Evolutionary conservation across 2,113 vertebrate species (phyloP), one percentile per base, ranked within the genome.

Genomic region (Synchiropus splendidus): DNA sequence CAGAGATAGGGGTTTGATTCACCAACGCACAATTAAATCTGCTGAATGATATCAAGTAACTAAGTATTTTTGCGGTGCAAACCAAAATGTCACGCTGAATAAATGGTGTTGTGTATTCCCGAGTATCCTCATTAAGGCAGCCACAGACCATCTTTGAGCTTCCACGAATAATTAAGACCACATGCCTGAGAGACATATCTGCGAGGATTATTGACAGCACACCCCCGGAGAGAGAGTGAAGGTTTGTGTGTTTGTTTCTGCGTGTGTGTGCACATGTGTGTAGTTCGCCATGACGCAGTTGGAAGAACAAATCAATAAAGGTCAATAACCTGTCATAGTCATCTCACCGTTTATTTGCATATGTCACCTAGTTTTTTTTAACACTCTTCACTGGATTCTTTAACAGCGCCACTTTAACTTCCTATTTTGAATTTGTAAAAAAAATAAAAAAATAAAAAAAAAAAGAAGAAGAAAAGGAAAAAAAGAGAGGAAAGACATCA

Each of bases 131-230:
- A 69, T 75, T 70, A 67, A 61, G 59, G 31, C 40, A 2, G 15
- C 12, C 16, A 45, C 39, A 52, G 67, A 21, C 58, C 63, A 36
- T 34, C 51, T 39, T 16, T 53, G 60, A 47, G n/a, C 47, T 42
- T 39, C 43, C 33, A 21, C 5, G 3, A 49, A 42, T 64, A 65
- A 75, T 72, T 61, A 73, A 48, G 60, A 70, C 60, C 72, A 74
- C 60, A 65, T 65, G 73, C 45, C 64, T 39, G 39, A 50, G 44
- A 56, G 39, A 48, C 54, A 69, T 40, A 44, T 48, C 51, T 50
- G 37, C 58, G 61, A 71, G 69, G 45, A 48, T 47, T 57, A 75
- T 54, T 56, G 61, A 73, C 66, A 38, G 58, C 45, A 55, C n/a
- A n/a, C n/a, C 61, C 39, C 54, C 36, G 6, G 51, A 48, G 65